These are phyloP conservation scores for Ianthella basta DNA, from an alignment of 37 sponge, comb jelly and placozoan genomes.

Conservation along the genomic window DNA sequence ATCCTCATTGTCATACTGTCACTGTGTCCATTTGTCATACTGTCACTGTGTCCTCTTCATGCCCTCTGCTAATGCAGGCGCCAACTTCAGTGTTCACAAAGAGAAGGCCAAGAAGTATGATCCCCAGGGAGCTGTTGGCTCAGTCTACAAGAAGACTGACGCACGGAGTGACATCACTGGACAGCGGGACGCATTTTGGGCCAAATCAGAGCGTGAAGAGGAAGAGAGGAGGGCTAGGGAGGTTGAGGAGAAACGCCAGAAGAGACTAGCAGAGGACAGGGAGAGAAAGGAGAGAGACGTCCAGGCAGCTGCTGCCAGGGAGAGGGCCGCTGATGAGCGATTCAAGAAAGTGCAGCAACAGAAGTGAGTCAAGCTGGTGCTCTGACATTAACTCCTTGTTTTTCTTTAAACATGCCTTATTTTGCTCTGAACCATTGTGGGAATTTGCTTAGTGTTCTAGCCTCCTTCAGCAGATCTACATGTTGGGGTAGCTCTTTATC, in stretches of 20 bases:
- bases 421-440: no score
- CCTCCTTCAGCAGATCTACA: no score
- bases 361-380: conserved; percentile 42
- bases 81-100: conserved; percentile 89
- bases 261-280: conserved; percentile 12
- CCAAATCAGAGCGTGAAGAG: conserved; percentile 62
- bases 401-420: no score
- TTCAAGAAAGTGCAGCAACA: conserved; percentile 60
- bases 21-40: no score
- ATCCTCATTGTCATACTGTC: no score
- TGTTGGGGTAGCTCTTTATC: no score
- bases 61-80: conserved; percentile 39
- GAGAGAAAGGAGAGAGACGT: conserved; percentile 34
- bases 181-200: conserved; percentile 81
- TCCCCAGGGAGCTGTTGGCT: conserved; percentile 74
- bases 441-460: no score
- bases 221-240: not conserved
- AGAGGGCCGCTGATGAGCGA: conserved; percentile 48
- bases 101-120: conserved; percentile 76
- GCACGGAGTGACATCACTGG: conserved; percentile 67
- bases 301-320: conserved; percentile 38
- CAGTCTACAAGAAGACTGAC: conserved; percentile 82
- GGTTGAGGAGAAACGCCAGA: conserved; percentile 13
- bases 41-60: not conserved
- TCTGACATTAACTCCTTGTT: no score